A percentile compares a stretch with the other conserved stretches of the same genome.
These are phyloP conservation scores for Pagetopsis macropterus DNA, from an alignment of 2,797 vertebrate species.

Conservation along the genomic window DNA sequence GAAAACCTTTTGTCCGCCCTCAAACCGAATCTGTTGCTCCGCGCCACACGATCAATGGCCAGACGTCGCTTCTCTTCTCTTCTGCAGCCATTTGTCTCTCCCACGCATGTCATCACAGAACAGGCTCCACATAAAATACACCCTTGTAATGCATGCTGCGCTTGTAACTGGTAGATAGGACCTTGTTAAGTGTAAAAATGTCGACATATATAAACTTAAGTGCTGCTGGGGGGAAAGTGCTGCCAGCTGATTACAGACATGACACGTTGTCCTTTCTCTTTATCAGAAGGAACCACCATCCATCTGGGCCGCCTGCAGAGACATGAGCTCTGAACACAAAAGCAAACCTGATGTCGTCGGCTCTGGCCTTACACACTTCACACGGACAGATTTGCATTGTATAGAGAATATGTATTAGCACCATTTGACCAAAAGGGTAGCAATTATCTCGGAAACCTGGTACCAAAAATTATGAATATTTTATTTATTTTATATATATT, in stretches of 20 bases:
- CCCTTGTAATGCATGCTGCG: constrained; percentile 30
- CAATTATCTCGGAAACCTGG: not conserved
- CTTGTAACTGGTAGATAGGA: constrained; percentile 37
- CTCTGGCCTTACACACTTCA: not conserved
- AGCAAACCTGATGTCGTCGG: constrained; percentile 16
- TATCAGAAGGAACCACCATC: constrained; percentile 32
- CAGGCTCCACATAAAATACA: constrained; percentile 24
- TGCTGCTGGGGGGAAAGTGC: constrained; percentile 25
- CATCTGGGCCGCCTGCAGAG: constrained; percentile 19
- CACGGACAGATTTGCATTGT: not conserved
- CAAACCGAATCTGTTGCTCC: constrained; percentile 61
- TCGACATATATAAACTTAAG: constrained; percentile 18
- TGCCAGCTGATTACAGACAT: constrained; percentile 38
- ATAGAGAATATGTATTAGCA: not conserved
- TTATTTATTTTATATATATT: not conserved
- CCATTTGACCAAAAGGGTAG: not conserved
- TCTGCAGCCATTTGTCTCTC: constrained; percentile 64
- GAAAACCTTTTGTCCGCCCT: constrained; percentile 68
- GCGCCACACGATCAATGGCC: constrained; percentile 71
- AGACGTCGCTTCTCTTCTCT: constrained; percentile 52
- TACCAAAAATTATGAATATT: not conserved
- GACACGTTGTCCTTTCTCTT: constrained; percentile 33
- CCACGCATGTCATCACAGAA: constrained; percentile 57
- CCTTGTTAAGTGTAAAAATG: constrained; percentile 35
- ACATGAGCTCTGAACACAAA: constrained; percentile 17